These are phyloP conservation scores for Sparidentex hasta DNA, from an alignment of 2,797 vertebrate species.

Conservation along the genomic window DNA sequence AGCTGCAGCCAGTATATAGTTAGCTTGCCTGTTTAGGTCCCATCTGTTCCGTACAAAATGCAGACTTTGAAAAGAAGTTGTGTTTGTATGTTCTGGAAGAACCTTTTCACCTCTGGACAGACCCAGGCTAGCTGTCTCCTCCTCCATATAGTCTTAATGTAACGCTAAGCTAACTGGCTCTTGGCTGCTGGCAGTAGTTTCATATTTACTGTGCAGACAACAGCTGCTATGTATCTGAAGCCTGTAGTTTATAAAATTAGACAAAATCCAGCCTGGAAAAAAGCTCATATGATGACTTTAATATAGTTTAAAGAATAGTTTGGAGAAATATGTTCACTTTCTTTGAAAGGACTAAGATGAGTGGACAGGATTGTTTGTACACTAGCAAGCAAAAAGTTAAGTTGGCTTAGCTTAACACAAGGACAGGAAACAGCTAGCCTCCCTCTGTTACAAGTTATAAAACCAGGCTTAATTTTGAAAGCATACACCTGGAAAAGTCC, in stretches of 20 bases:
- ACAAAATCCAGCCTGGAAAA: neutral
- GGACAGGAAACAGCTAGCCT: neutral
- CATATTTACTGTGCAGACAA: neutral
- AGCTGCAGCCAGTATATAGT: neutral
- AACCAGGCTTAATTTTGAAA: too few relatives aligned
- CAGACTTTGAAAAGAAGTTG: too few relatives aligned
- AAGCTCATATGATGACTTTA: neutral
- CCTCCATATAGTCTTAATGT: neutral
- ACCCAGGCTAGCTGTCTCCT: neutral
- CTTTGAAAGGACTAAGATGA: neutral
- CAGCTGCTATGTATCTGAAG: neutral
- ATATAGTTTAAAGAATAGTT: neutral
- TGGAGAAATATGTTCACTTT: neutral
- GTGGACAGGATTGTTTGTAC: neutral
- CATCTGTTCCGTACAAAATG: too few relatives aligned
- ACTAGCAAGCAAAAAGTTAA: neutral
- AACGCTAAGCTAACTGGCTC: neutral
- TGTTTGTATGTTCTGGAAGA: neutral
- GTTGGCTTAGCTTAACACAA: neutral
- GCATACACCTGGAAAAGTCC: too few relatives aligned
- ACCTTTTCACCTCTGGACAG: neutral
- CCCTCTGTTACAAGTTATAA: neutral
- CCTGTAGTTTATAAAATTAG: neutral
- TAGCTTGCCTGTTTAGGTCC: neutral
- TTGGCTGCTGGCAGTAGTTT: neutral